Percentiles rank a stretch among this genome's conserved stretches.
Evolutionary conservation across 2,797 vertebrate genomes (phyloP).

Genomic region (Chromis chromis): DNA sequence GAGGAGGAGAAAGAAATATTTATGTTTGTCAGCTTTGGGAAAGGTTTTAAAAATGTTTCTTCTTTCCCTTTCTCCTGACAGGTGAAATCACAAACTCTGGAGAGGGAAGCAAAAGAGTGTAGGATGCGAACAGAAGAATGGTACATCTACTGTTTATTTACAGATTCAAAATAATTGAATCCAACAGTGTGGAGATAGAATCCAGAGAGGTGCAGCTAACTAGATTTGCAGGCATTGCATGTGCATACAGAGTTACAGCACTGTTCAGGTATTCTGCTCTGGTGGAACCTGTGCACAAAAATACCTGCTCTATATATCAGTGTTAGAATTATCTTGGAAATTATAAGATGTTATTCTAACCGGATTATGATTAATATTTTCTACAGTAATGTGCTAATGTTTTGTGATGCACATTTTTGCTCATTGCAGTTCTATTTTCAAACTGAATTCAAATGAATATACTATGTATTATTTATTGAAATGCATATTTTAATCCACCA

Average conservation of each 20-base stretch:
- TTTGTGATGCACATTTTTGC: slow-evolving; percentile 1
- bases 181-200: no score
- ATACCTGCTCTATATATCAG: no score
- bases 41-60: not conserved
- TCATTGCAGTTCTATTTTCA: slow-evolving; percentile 1
- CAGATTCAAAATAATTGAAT: slow-evolving; percentile 16
- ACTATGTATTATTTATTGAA: not conserved
- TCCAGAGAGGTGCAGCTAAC: not conserved
- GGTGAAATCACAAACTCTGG: slow-evolving; percentile 94
- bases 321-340: not conserved
- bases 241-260: not conserved
- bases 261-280: no score
- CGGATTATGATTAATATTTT: not conserved
- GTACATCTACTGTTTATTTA: slow-evolving; percentile 74
- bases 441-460: not conserved
- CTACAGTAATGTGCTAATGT: not conserved
- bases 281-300: no score
- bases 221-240: not conserved
- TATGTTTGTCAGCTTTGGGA: not conserved
- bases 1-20: not conserved
- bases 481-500: not conserved
- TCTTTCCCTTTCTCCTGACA: slow-evolving; percentile 60
- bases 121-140: slow-evolving; percentile 94
- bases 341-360: not conserved
- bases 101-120: slow-evolving; percentile 96